Evolutionary conservation across 2,113 vertebrate genomes (phyloP).

Genomic region (Fulica atra): DNA sequence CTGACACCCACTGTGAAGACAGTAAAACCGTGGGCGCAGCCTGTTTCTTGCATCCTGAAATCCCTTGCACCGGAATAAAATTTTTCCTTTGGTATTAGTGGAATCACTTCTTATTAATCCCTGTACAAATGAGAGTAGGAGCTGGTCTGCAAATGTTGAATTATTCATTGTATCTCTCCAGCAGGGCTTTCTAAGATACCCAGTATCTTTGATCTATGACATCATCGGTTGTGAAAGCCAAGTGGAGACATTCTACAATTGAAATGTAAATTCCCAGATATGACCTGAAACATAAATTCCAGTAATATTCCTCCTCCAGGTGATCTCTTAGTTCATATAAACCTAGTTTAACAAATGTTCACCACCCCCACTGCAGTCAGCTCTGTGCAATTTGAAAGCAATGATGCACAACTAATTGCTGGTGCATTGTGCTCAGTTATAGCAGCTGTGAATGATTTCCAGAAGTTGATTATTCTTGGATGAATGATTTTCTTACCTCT

Average conservation of each 20-base stretch:
- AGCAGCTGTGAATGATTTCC: conserved; percentile 60
- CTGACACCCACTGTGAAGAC: not conserved
- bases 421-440: conserved; percentile 55
- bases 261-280: conserved; percentile 47
- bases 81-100: not conserved
- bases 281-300: conserved; percentile 29
- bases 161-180: not conserved
- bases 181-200: not conserved
- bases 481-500: conserved; percentile 44
- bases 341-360: not conserved
- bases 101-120: not conserved
- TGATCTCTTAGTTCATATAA: conserved; percentile 42
- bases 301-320: conserved; percentile 38
- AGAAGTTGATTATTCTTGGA: conserved; percentile 63
- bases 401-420: conserved; percentile 54
- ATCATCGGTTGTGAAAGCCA: conserved; percentile 46
- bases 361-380: not conserved
- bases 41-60: not conserved
- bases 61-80: not conserved
- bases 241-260: conserved; percentile 29
- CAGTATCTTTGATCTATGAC: conserved; percentile 35
- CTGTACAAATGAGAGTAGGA: not conserved
- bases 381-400: conserved; percentile 52
- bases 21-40: not conserved
- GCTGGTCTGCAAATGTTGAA: not conserved